Conservation (phyloP, 2,113 vertebrate genomes). For the Onychostoma macrolepis region DNA sequence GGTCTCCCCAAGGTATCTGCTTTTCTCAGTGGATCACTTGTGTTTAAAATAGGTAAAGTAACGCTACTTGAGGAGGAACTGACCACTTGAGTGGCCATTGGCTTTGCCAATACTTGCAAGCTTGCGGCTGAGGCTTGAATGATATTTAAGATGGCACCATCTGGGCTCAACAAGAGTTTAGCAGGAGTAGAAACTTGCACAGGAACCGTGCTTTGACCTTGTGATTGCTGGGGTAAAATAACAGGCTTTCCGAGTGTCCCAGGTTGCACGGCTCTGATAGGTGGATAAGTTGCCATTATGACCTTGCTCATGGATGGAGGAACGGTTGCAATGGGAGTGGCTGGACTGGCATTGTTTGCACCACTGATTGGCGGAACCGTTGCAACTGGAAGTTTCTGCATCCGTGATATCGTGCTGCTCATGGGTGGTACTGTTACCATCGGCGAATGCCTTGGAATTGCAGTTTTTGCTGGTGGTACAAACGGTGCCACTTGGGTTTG, state of each 20-base stretch:
- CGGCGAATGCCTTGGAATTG: slow-evolving; percentile 64
- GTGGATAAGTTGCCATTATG: slow-evolving; percentile 61
- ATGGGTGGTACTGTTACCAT: slow-evolving; percentile 81
- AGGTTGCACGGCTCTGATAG: slow-evolving; percentile 57
- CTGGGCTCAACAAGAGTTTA: slow-evolving; percentile 89
- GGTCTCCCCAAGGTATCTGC: slow-evolving; percentile 58
- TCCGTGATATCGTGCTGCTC: slow-evolving; percentile 70
- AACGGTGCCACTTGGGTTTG: slow-evolving; percentile 50
- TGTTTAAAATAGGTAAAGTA: slow-evolving; percentile 66
- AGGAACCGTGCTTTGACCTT: slow-evolving; percentile 56
- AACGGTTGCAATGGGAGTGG: slow-evolving; percentile 60
- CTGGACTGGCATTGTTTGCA: slow-evolving; percentile 68
- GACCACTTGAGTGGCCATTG: slow-evolving; percentile 72
- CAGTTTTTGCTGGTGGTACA: slow-evolving; percentile 54
- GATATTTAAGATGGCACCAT: slow-evolving; percentile 87
- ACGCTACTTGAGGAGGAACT: slow-evolving; percentile 71
- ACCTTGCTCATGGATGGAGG: slow-evolving; percentile 63
- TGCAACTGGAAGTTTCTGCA: slow-evolving; percentile 77
- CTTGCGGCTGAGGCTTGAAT: slow-evolving; percentile 78
- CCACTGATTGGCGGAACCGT: slow-evolving; percentile 77
- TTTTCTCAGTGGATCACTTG: slow-evolving; percentile 60
- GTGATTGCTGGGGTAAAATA: slow-evolving; percentile 50
- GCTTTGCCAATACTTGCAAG: slow-evolving; percentile 71
- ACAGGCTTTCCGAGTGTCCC: slow-evolving; percentile 52
- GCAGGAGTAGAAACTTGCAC: slow-evolving; percentile 73